Base-by-base conservation (phyloP, 2,797 vertebrate genomes). In the Anisognathus igniventris region DNA sequence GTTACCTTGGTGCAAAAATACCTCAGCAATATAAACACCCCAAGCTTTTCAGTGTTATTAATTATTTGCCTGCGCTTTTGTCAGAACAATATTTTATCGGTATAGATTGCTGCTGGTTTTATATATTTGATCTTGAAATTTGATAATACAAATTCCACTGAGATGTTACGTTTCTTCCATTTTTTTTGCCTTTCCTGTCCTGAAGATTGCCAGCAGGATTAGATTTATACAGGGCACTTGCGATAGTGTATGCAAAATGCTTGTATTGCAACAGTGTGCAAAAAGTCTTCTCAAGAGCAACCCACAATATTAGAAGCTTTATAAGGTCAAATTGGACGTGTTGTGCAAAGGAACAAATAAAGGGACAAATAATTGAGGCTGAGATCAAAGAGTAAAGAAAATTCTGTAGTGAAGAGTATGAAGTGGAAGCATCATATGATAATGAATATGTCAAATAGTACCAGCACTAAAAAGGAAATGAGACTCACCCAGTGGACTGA, bases 1-100 rank as follows among this genome's bases (percentile, higher is more conserved):
- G 2, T 50, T 78, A 53, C 9, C 8, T 75, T 8, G 4, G 14
- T 48, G 8, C 19, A 85, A 75, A 73, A 35, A 57, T 0, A 0
- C 0, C 13, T 6, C 9, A 50, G 27, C 14, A 40, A 42, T 10
- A 51, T 4, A 68, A 82, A 30, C 2, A 3, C 5, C 7, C 4
- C 4, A 53, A n/a, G 7, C 73, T 79, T 35, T 48, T 42, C 12
- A n/a, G 12, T 77, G 21, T 48, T 35, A 51, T 5, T 3, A 73
- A 86, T 39, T 71, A 60, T 51, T 66, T 74, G 6, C 16, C 48
- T 62, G 8, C 0, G 0, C 70, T 83, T 90, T 75, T 83, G 13
- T 80, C n/a, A 74, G n/a, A 71, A n/a, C 2, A 74, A 5, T 48
- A 42, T 39, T 53, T 31, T 40, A 53, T 45, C 14, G 9, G 6